Evolutionary conservation across 2,888 invertebrate genomes (phyloP), one percentile per base, ranked within the genome.

Genomic region (Drepana falcataria): DNA sequence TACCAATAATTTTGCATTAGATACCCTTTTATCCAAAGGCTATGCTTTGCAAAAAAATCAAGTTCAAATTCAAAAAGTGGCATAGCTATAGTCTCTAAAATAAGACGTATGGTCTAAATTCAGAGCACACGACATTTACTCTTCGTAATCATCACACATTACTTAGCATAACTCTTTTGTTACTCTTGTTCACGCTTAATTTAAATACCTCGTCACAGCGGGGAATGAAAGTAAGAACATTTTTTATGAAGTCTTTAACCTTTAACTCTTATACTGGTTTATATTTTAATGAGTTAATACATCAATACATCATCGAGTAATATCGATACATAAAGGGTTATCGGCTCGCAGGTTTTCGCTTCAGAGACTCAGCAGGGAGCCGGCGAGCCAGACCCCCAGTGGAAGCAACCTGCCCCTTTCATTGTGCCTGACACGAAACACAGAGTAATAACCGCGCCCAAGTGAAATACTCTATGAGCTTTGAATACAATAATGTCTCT

Each of bases 211-310:
- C 71, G 66, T 74, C 85, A 59, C 86, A 80, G 84, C 85, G 64
- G 85, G 85, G 69, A 77, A 71, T 70, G 68, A 75, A 73, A 77
- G 77, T 80, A 77, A 78, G 77, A 78, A 66, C 72, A 62, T 77
- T 80, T 85, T 83, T 85, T 85, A 85, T 83, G 74, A 84, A 83
- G 81, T 79, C 73, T 85, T 85, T 85, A 87, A 87, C 86, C 86
- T 86, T 85, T 83, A 76, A 77, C 82, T 78, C 71, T 71, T 75
- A 79, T 80, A 82, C 81, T 78, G 79, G 82, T 84, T 83, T 82
- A 81, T 79, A 86, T 87, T 86, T 81, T 80, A 87, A 88, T 87
- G 80, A 87, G 85, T 85, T 83, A 87, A 88, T 87, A 84, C 79
- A 76, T 85, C 86, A 79, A 87, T 90, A 80, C 79, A 87, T 88